phyloP scores from a whole-genome alignment of 2,888 invertebrate species.

The Pyrgus malvae region DNA sequence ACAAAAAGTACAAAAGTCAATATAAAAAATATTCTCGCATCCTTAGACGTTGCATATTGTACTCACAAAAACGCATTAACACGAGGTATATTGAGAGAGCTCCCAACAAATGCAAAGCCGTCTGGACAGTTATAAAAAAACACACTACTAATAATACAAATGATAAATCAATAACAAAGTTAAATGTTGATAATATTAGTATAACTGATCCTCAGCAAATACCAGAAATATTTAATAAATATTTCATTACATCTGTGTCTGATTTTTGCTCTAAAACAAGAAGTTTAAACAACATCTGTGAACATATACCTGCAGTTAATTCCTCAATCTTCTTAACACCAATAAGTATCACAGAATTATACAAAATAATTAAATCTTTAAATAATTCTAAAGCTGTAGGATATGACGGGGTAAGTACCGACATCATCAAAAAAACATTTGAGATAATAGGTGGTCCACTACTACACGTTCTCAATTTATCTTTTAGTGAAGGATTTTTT shows the following conservation, averaged over 20 bases:
- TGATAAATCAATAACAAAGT: background rate
- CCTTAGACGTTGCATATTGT: background rate
- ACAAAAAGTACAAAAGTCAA: background rate
- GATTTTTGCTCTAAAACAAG: background rate
- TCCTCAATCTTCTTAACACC: background rate
- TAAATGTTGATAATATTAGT: background rate
- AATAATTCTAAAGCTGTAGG: background rate
- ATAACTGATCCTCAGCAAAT: background rate
- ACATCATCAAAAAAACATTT: background rate
- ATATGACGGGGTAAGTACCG: background rate
- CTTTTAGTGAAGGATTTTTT: background rate
- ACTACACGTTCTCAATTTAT: background rate
- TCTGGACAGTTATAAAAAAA: background rate
- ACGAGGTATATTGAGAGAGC: background rate
- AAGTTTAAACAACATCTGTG: background rate
- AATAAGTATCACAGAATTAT: background rate
- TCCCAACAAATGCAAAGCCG: background rate
- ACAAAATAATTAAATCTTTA: background rate
- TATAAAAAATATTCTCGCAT: background rate
- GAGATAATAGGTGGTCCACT: background rate
- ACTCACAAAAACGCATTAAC: background rate
- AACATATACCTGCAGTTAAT: background rate
- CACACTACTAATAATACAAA: background rate
- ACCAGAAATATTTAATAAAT: background rate
- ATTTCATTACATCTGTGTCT: background rate